Evolutionary conservation across 1,140 invertebrate genomes (phyloP).

Genomic region (Centruroides sculpturatus): DNA sequence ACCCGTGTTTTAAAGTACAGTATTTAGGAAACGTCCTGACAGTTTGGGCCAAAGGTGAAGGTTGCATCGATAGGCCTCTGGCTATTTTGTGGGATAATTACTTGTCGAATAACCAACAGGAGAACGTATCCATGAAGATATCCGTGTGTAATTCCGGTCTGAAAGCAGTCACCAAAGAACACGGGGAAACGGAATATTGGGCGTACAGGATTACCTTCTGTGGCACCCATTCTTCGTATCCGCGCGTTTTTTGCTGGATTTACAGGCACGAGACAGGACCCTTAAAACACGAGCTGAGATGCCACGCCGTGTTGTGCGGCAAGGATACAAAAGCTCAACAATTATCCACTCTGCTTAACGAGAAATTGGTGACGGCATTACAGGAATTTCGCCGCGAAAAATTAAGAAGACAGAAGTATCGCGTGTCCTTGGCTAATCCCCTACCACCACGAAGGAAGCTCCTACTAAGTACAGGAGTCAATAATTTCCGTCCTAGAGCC

Average conservation of each 20-base stretch:
- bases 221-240: conserved; percentile 61
- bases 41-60: conserved; percentile 81
- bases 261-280: conserved; percentile 81
- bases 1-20: conserved; percentile 79
- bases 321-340: conserved; percentile 39
- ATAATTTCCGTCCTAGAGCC: conserved; percentile 63
- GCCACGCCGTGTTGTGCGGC: conserved; percentile 89
- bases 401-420: conserved; percentile 64
- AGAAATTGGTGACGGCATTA: conserved; percentile 62
- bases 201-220: conserved; percentile 87
- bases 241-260: conserved; percentile 69
- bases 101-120: conserved; percentile 52
- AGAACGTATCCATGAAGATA: conserved; percentile 74
- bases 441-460: conserved; percentile 38
- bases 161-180: conserved; percentile 88
- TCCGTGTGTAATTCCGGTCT: conserved; percentile 48
- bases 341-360: conserved; percentile 51
- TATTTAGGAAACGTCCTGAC: conserved; percentile 96
- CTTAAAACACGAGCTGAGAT: conserved; percentile 88
- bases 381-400: conserved; percentile 89
- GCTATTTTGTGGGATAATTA: conserved; percentile 90
- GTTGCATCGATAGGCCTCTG: conserved; percentile 72
- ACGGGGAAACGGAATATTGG: conserved; percentile 95
- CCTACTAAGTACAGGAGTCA: conserved; percentile 48
- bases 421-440: conserved; percentile 57